Conservation (phyloP, 1,140 invertebrate species). For the Steinernema khuongi region DNA sequence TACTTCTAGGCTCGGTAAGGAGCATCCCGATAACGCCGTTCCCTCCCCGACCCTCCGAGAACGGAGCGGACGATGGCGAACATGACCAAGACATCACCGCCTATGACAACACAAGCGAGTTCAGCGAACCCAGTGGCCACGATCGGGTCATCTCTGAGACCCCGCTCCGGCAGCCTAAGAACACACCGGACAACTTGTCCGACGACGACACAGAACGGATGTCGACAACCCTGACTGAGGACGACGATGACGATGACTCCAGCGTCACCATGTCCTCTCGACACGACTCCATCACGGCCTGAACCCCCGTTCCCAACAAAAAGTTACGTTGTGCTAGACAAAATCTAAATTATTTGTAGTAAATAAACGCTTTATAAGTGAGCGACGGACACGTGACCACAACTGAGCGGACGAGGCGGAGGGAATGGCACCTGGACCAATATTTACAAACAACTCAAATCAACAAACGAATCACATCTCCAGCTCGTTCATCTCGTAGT, state of each 20-base stretch:
- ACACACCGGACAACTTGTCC: background rate
- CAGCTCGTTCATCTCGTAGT: slow-evolving; percentile 56
- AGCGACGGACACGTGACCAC: background rate
- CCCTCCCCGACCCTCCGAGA: background rate
- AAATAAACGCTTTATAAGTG: background rate
- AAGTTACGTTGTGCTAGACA: background rate
- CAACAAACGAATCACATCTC: background rate
- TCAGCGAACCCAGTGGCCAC: background rate
- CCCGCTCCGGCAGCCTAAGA: background rate
- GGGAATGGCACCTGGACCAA: background rate
- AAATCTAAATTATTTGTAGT: background rate
- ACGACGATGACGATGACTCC: background rate
- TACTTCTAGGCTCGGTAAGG: background rate
- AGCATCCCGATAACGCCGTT: background rate
- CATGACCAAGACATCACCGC: background rate
- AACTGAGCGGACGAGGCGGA: background rate
- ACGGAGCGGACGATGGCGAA: background rate
- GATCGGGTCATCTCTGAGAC: background rate
- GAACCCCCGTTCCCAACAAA: background rate
- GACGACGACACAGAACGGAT: background rate
- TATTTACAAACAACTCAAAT: background rate
- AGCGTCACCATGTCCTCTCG: background rate
- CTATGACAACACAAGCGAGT: background rate
- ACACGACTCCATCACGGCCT: background rate
- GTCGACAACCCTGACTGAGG: background rate